These are phyloP conservation scores for Macrostomum lignano DNA, from an alignment of 1,140 invertebrate genomes.

Conservation along the genomic window DNA sequence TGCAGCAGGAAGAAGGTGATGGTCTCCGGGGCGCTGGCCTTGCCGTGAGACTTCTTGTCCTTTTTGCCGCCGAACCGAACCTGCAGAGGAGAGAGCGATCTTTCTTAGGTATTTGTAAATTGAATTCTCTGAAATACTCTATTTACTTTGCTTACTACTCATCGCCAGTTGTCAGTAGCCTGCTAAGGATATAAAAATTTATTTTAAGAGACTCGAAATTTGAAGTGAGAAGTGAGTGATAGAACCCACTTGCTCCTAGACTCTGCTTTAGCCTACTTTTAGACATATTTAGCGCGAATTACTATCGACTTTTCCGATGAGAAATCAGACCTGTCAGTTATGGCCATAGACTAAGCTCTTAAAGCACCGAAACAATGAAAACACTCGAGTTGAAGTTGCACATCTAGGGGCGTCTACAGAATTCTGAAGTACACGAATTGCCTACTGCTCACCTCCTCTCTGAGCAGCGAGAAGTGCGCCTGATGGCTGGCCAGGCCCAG, in stretches of 20 bases:
- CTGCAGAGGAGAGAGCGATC: no score
- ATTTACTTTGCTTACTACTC: no score
- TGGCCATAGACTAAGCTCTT: background rate
- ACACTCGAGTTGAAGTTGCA: constrained; percentile 80
- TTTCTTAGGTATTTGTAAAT: no score
- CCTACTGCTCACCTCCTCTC: constrained; percentile 45
- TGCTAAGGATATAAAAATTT: no score
- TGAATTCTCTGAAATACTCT: no score
- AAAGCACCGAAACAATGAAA: background rate
- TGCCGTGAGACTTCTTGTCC: no score
- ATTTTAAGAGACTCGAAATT: no score
- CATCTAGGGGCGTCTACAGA: constrained; percentile 72
- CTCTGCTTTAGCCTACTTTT: constrained; percentile 7
- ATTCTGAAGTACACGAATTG: constrained; percentile 32
- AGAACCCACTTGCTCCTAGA: no score
- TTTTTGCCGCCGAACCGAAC: no score
- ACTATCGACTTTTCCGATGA: background rate
- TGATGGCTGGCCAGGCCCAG: constrained; percentile 69
- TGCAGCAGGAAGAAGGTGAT: constrained; percentile 53
- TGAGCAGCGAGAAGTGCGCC: constrained; percentile 58
- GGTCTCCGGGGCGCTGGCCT: background rate
- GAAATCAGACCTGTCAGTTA: constrained; percentile 31
- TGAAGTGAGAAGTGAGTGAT: no score
- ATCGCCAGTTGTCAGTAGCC: no score
- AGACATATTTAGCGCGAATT: constrained; percentile 22